These are phyloP conservation scores for Periplaneta americana DNA, from an alignment of 1,140 invertebrate species.

Conservation along the genomic window DNA sequence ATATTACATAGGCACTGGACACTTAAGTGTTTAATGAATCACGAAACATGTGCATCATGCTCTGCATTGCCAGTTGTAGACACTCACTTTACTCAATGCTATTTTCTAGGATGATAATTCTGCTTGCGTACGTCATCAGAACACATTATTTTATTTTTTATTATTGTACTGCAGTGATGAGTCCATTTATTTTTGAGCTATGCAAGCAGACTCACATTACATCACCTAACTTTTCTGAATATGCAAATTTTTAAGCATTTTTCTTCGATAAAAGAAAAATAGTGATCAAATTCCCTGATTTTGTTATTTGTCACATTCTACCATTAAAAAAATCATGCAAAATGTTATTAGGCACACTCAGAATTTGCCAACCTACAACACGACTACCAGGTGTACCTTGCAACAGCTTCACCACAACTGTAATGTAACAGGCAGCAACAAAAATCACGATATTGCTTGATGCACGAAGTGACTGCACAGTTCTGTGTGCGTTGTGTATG, in stretches of 20 bases:
- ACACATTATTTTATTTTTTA: conserved; percentile 5
- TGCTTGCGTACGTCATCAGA: neutral
- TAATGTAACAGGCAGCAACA: neutral
- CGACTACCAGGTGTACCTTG: neutral
- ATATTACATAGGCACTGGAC: conserved; percentile 12
- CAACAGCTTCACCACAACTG: neutral
- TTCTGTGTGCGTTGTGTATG: neutral
- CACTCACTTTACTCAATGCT: neutral
- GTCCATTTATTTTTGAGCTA: conserved; percentile 13
- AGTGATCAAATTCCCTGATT: conserved; percentile 11
- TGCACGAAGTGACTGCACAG: neutral
- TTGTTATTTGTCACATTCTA: conserved; percentile 8
- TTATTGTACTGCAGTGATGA: conserved; percentile 5
- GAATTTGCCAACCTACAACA: conserved; percentile 1
- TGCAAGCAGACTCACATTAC: conserved; percentile 7
- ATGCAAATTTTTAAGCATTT: neutral
- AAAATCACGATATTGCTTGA: too few species aligned
- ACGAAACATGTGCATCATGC: neutral
- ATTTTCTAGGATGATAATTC: neutral
- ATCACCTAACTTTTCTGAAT: neutral
- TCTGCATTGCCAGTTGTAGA: conserved; percentile 3
- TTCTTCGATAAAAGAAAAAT: conserved; percentile 1
- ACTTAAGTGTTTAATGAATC: neutral
- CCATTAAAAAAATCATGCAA: conserved; percentile 4
- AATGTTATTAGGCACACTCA: conserved; percentile 9